These are phyloP conservation scores for Polypterus bichir DNA, from an alignment of 2,113 vertebrate genomes.

Conservation along the genomic window DNA sequence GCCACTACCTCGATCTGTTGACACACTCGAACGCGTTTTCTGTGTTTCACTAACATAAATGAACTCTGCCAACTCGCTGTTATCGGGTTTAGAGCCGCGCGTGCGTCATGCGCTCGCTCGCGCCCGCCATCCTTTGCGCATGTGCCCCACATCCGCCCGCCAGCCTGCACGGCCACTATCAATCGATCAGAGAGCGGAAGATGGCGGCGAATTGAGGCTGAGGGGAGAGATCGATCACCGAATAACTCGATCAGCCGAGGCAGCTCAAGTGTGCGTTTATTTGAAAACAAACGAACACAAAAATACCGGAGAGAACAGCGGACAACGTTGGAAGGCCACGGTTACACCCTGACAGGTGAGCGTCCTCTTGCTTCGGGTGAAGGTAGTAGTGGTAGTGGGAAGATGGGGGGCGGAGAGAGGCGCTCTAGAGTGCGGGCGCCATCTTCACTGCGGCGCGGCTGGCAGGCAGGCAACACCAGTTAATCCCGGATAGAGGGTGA, in stretches of 20 bases:
- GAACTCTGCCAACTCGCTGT: not conserved
- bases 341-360: slow-evolving; percentile 17
- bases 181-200: slow-evolving; percentile 67
- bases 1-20: too few relatives aligned
- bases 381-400: not conserved
- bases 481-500: slow-evolving; percentile 54
- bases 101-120: slow-evolving; percentile 7
- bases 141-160: slow-evolving; percentile 14
- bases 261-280: not conserved
- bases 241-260: slow-evolving; percentile 53
- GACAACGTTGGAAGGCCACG: too few relatives aligned
- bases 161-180: slow-evolving; percentile 46
- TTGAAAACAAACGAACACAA: too few relatives aligned
- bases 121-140: not conserved
- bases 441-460: slow-evolving; percentile 38
- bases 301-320: too few relatives aligned
- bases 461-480: slow-evolving; percentile 49
- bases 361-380: slow-evolving; percentile 15
- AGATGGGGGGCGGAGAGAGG: slow-evolving; percentile 20
- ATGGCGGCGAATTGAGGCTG: slow-evolving; percentile 43
- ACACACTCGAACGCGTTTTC: too few relatives aligned
- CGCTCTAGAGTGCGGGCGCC: slow-evolving; percentile 23
- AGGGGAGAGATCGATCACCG: slow-evolving; percentile 50
- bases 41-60: not conserved
- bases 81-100: not conserved